A percentile compares a stretch with the other conserved stretches of the same genome.
phyloP scores from a whole-genome alignment of 2,888 invertebrate species.

The Melanostoma scalare region DNA sequence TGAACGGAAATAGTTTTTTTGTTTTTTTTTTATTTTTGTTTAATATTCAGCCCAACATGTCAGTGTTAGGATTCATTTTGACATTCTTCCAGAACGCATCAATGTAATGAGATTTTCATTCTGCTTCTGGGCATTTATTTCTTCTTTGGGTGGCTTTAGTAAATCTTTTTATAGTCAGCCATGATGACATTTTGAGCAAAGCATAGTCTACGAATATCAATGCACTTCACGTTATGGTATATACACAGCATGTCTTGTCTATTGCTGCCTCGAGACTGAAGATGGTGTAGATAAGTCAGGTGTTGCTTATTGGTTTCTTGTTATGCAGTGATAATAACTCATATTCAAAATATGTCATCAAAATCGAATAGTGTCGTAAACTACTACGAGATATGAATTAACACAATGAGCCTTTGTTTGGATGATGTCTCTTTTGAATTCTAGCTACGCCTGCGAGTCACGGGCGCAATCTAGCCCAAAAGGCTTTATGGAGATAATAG shows the following conservation, averaged over 20 bases:
- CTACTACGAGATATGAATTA: constrained; percentile 45
- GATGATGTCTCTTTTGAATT: not conserved
- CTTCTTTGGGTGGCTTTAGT: constrained; percentile 67
- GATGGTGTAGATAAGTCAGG: constrained; percentile 53
- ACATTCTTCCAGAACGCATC: constrained; percentile 37
- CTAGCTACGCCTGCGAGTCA: too few relatives aligned
- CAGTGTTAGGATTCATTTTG: too few relatives aligned
- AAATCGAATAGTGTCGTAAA: constrained; percentile 67
- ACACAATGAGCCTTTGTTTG: not conserved
- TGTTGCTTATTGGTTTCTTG: constrained; percentile 63
- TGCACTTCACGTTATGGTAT: constrained; percentile 29
- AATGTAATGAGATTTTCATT: constrained; percentile 58
- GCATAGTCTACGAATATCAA: constrained; percentile 6
- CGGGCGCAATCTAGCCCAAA: too few relatives aligned
- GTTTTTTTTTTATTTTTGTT: too few relatives aligned
- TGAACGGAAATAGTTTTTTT: too few relatives aligned
- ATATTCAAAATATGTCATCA: constrained; percentile 62
- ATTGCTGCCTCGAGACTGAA: constrained; percentile 27
- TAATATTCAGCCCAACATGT: too few relatives aligned
- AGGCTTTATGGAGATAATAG: too few relatives aligned
- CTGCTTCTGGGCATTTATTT: constrained; percentile 42
- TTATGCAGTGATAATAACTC: constrained; percentile 59
- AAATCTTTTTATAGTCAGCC: constrained; percentile 63
- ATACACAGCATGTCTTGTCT: constrained; percentile 30
- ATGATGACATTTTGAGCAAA: constrained; percentile 30